phyloP scores from a whole-genome alignment of 2,888 invertebrate genomes.

The Tenthredo mesomela region DNA sequence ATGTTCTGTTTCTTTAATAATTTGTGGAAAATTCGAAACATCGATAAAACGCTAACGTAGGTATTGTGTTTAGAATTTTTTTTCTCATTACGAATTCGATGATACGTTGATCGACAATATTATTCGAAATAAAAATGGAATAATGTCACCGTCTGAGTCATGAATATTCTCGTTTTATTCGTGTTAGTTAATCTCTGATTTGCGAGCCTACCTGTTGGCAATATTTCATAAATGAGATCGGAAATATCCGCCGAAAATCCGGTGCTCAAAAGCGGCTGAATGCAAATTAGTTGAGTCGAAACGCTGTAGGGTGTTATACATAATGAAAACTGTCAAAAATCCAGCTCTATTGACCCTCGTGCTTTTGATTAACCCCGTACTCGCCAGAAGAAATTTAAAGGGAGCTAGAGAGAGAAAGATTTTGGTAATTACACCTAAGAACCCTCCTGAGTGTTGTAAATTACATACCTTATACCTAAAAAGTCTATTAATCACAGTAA shows the following conservation, averaged over 20 bases:
- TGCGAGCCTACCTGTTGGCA: background rate
- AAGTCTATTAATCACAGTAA: background rate
- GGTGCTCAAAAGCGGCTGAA: background rate
- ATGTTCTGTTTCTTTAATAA: background rate
- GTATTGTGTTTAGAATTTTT: background rate
- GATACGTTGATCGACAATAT: background rate
- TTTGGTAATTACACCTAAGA: background rate
- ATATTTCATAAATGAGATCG: slow-evolving; percentile 20
- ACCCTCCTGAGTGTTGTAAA: background rate
- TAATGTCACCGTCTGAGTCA: background rate
- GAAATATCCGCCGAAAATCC: slow-evolving; percentile 24
- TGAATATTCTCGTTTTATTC: background rate
- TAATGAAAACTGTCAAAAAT: slow-evolving; percentile 29
- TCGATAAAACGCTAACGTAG: background rate
- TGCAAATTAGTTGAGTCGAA: slow-evolving; percentile 2
- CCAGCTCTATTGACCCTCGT: background rate
- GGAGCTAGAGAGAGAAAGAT: background rate
- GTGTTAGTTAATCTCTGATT: background rate
- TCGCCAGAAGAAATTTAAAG: background rate
- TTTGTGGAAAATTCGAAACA: background rate
- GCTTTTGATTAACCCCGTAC: background rate
- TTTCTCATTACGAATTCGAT: background rate
- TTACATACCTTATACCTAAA: background rate
- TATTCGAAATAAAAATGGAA: background rate
- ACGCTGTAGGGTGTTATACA: background rate